Evolutionary conservation across 2,113 vertebrate genomes (phyloP).

Genomic region (Brevimyrus niger): DNA sequence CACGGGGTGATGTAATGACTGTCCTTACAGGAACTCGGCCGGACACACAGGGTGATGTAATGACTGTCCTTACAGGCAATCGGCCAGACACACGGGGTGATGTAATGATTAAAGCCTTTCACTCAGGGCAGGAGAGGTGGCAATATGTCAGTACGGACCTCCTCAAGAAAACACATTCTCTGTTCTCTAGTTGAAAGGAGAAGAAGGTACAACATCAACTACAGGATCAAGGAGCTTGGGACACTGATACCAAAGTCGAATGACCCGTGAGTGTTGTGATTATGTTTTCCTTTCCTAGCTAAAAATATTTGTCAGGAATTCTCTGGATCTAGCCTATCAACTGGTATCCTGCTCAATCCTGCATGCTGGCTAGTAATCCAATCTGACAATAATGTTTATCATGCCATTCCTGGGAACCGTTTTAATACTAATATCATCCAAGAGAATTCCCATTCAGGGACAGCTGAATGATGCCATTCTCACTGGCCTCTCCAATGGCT

Average conservation of each 20-base stretch:
- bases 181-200: slow-evolving; percentile 82
- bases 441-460: background rate
- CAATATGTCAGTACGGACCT: background rate
- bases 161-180: background rate
- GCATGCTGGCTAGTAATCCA: background rate
- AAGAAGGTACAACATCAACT: slow-evolving; percentile 97
- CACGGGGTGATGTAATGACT: no score
- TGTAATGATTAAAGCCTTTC: background rate
- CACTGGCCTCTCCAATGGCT: background rate
- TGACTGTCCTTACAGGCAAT: no score
- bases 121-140: background rate
- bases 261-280: slow-evolving; percentile 63
- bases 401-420: slow-evolving; percentile 54
- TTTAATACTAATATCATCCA: background rate
- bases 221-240: slow-evolving; percentile 96
- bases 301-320: background rate
- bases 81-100: no score
- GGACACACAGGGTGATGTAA: no score
- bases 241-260: slow-evolving; percentile 97
- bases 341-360: background rate
- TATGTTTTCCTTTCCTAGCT: background rate
- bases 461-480: background rate
- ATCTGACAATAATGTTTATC: background rate
- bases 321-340: background rate
- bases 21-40: no score